Conservation (phyloP, 1,140 invertebrate species). For the Microvelia longipes region DNA sequence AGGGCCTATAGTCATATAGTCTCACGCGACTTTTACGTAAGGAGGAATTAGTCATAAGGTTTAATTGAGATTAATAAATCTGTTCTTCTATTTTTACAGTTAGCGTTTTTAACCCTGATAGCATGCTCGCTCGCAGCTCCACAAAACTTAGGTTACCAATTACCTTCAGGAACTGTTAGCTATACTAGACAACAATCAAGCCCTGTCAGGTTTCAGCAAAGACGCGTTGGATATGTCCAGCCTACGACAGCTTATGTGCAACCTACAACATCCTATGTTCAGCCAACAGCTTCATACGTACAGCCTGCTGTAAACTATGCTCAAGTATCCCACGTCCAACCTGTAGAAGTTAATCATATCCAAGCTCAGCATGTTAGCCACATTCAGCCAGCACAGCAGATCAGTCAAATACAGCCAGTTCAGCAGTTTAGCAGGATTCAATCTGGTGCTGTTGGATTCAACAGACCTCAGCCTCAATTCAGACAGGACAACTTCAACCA, state of each 20-base stretch:
- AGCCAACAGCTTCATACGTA: neutral
- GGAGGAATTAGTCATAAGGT: too few relatives aligned
- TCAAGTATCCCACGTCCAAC: neutral
- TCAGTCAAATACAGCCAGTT: neutral
- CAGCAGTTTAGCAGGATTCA: neutral
- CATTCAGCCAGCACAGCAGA: neutral
- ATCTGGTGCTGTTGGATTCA: neutral
- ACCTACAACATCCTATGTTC: neutral
- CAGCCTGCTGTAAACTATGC: neutral
- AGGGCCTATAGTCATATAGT: too few relatives aligned
- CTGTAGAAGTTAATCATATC: conserved; percentile 21
- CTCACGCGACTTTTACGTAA: too few relatives aligned
- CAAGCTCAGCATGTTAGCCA: neutral
- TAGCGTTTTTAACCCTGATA: neutral
- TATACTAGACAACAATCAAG: neutral
- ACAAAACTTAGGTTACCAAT: neutral
- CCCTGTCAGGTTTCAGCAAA: neutral
- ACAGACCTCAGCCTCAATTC: neutral
- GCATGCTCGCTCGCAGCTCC: neutral
- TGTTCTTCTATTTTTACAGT: neutral
- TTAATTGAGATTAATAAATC: too few relatives aligned
- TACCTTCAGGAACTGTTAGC: neutral
- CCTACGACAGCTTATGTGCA: neutral
- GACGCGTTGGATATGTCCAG: neutral
- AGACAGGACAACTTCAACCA: neutral